These are phyloP conservation scores for Cotesia typhae DNA, from an alignment of 1,140 invertebrate species.

Conservation along the genomic window DNA sequence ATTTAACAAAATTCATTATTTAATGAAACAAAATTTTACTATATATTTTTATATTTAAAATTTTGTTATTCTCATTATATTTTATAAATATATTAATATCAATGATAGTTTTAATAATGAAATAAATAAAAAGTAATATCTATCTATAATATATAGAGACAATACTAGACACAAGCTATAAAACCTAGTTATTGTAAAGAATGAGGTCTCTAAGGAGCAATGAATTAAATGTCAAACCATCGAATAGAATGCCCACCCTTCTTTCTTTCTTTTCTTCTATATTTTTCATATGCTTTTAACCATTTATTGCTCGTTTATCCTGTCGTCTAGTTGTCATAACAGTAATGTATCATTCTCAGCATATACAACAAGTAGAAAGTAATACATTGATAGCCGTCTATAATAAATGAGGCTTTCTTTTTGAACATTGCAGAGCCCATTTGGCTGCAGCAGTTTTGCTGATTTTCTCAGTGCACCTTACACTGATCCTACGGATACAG, in stretches of 20 bases:
- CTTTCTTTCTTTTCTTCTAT: conserved; percentile 28
- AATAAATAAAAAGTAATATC: background rate
- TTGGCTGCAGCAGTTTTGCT: conserved; percentile 72
- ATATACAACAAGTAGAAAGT: conserved; percentile 19
- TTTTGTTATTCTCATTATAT: background rate
- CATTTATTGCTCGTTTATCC: conserved; percentile 10
- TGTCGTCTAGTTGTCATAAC: conserved; percentile 14
- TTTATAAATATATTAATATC: background rate
- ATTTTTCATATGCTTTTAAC: background rate
- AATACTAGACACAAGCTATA: background rate
- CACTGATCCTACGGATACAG: conserved; percentile 63
- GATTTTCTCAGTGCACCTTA: conserved; percentile 72
- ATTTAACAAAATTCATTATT: no score
- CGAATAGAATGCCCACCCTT: conserved; percentile 16
- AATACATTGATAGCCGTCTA: background rate
- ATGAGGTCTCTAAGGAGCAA: conserved; percentile 20
- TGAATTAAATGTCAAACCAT: conserved; percentile 29
- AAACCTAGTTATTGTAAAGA: background rate
- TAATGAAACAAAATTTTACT: no score
- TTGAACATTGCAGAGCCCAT: conserved; percentile 67
- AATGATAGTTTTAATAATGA: background rate
- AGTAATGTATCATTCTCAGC: conserved; percentile 25
- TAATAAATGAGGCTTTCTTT: conserved; percentile 24
- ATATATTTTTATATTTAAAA: no score
- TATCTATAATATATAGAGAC: background rate